These are phyloP conservation scores for Calidris pugnax DNA, from an alignment of 2,113 vertebrate genomes.

Conservation along the genomic window DNA sequence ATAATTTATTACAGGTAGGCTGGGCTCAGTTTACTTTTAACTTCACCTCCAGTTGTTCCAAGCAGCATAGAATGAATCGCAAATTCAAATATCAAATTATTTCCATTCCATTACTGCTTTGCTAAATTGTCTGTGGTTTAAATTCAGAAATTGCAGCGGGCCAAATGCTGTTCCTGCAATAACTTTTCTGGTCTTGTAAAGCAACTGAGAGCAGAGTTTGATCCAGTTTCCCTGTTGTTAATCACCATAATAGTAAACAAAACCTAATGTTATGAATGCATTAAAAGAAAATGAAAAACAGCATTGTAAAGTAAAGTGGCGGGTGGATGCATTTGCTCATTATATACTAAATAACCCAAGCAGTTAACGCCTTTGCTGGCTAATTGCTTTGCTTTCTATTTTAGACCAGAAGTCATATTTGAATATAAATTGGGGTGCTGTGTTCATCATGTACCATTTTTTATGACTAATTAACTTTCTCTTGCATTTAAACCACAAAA, in stretches of 20 bases:
- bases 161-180: not conserved
- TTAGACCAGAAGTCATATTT: conserved; percentile 55
- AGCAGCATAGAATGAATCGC: not conserved
- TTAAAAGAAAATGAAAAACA: conserved; percentile 45
- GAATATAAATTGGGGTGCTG: conserved; percentile 63
- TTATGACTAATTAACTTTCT: conserved; percentile 62
- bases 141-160: not conserved
- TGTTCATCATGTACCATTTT: not conserved
- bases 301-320: conserved; percentile 9
- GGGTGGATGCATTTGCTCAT: conserved; percentile 52
- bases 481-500: conserved; percentile 20
- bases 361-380: conserved; percentile 57
- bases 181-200: not conserved
- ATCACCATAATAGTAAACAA: conserved; percentile 57
- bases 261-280: conserved; percentile 12
- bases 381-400: conserved; percentile 69
- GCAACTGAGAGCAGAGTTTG: not conserved
- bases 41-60: not conserved
- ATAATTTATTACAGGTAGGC: not conserved
- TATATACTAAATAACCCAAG: conserved; percentile 46
- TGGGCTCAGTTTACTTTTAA: not conserved
- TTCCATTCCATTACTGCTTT: not conserved
- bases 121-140: not conserved
- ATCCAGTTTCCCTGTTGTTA: conserved; percentile 6
- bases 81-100: not conserved